A percentile compares a stretch with the other conserved stretches of the same genome.
Evolutionary conservation across 2,888 invertebrate genomes (phyloP).

Genomic region (Conchocele bisecta): DNA sequence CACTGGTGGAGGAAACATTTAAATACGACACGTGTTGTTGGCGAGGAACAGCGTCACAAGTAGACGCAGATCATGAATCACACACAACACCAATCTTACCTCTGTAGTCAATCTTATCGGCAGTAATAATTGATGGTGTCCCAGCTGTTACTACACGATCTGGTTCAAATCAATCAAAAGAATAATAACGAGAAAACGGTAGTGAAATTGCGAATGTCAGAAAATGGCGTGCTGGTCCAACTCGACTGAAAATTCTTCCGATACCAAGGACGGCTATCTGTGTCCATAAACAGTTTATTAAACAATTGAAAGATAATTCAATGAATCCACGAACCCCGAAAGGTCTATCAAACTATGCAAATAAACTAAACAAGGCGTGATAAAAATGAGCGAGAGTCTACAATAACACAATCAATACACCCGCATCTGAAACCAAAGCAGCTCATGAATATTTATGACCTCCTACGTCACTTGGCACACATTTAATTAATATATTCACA

Average conservation of each 20-base stretch:
- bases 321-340: conserved; percentile 8
- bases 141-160: too few relatives aligned
- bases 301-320: conserved; percentile 2
- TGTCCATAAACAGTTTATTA: not conserved
- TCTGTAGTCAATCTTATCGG: too few relatives aligned
- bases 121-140: too few relatives aligned
- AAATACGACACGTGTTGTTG: too few relatives aligned
- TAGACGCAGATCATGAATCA: too few relatives aligned
- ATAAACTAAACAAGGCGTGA: conserved; percentile 25
- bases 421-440: conserved; percentile 55
- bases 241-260: not conserved
- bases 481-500: not conserved
- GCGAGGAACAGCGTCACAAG: too few relatives aligned
- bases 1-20: too few relatives aligned
- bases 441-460: conserved; percentile 52
- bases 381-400: not conserved
- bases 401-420: conserved; percentile 43
- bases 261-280: not conserved
- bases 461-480: conserved; percentile 3
- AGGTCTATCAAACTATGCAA: conserved; percentile 24
- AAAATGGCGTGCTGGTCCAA: conserved; percentile 55
- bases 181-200: too few relatives aligned
- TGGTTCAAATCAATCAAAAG: too few relatives aligned
- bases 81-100: too few relatives aligned
- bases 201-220: too few relatives aligned